Base-by-base conservation (phyloP, 2,797 vertebrate genomes). In the Acomys russatus region DNA sequence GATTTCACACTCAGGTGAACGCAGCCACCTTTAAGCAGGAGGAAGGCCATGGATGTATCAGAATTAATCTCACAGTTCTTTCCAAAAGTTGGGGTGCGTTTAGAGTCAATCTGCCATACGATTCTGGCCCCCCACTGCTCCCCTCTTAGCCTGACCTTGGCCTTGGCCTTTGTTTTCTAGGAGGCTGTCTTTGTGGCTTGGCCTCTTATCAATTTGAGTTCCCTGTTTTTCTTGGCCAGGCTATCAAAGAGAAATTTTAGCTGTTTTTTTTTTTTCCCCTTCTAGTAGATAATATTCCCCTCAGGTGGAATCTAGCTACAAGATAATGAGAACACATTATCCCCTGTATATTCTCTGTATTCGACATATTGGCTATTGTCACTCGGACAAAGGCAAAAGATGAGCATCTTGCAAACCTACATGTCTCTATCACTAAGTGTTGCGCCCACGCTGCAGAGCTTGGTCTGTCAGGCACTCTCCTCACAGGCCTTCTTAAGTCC, bases 121-220 rank as follows among this genome's bases (percentile, higher is more conserved):
- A 15, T 20, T 87, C 56, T 44, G 9, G 25, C 44, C 9, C 51
- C 44, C 25, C 14, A 12, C 3, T 28, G 4, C 4, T 82, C 9
- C 87, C 44, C 12, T 64, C 83, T 82, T 33, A 15, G n/a, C 59
- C 17, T 70, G 35, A 35, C 56, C 9, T 6, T 78, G 38, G 9
- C 83, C 30, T 44, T 91, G 79, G 33, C 23, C 92, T 59, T 79
- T 88, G 64, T 33, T 86, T 91, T 71, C 68, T 64, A 56, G 28
- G 14, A 38, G 71, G 22, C 86, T 84, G 22, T 18, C 5, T 96
- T 71, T 33, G 66, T 84, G 54, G 1, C 22, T 92, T 61, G 73
- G 44, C 64, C 51, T 85, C 51, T 56, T 74, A 6, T 92, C 59
- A 71, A 1, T 56, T 51, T 79, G 38, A 78, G 7, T 71, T 94